Conservation (phyloP, 2,797 vertebrate genomes). For the Sebastes kiyomatsui region DNA sequence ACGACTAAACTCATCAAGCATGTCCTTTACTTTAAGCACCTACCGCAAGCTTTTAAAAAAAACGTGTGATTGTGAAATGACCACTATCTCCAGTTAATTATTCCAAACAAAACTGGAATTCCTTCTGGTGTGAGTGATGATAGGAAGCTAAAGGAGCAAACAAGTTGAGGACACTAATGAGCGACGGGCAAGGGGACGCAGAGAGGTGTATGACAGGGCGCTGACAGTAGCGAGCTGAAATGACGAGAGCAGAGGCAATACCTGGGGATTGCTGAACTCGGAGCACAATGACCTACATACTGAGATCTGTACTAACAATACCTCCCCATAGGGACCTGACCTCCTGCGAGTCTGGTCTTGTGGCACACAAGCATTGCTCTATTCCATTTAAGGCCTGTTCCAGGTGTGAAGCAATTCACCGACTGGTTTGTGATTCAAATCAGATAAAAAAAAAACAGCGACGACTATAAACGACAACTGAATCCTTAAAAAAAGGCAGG, state of each 20-base stretch:
- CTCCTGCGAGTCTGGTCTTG: conserved; percentile 41
- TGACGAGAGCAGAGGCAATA: conserved; percentile 2
- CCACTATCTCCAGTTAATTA: not conserved
- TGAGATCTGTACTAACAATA: conserved; percentile 66
- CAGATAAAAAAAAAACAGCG: not conserved
- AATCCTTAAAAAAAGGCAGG: conserved; percentile 46
- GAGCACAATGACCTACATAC: conserved; percentile 63
- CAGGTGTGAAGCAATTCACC: conserved; percentile 25
- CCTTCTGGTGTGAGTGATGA: conserved; percentile 12
- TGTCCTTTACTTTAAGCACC: not conserved
- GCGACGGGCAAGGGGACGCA: conserved; percentile 24
- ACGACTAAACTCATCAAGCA: not conserved
- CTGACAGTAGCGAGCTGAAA: conserved; percentile 47
- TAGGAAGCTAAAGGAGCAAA: conserved; percentile 16
- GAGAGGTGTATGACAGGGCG: conserved; percentile 22
- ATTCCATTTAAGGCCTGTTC: conserved; percentile 32
- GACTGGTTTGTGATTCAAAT: conserved; percentile 36
- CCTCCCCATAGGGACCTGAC: conserved; percentile 53
- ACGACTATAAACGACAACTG: conserved; percentile 32
- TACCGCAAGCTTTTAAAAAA: not conserved
- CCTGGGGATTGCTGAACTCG: conserved; percentile 26
- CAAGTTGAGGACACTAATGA: conserved; percentile 51
- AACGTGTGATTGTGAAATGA: not conserved
- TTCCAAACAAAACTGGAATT: not conserved
- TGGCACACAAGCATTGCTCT: conserved; percentile 31